A percentile compares a stretch with the other conserved stretches of the same genome.
These are phyloP conservation scores for Lynx canadensis DNA, from an alignment of 2,113 vertebrate genomes.

Conservation along the genomic window DNA sequence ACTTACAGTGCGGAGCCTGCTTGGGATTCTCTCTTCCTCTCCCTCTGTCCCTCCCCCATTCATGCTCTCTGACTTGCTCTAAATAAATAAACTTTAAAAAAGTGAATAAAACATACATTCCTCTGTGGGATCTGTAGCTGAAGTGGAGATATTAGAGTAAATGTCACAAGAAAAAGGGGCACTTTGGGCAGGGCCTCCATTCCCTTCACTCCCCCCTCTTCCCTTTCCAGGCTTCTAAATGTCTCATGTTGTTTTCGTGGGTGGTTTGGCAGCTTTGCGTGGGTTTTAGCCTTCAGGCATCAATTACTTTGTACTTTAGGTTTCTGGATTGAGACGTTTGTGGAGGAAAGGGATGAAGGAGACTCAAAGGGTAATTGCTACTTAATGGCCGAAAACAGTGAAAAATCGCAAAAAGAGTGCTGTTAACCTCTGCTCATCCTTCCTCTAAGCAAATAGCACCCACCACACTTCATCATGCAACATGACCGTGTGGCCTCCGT, in stretches of 20 bases:
- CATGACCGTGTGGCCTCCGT: neutral
- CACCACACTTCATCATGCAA: neutral
- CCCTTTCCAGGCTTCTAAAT: neutral
- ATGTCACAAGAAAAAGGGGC: neutral
- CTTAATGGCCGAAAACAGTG: neutral
- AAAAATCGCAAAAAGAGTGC: neutral
- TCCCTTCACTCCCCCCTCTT: neutral
- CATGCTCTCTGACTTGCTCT: too few species aligned
- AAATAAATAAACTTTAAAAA: neutral
- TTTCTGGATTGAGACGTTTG: neutral
- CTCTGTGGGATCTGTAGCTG: neutral
- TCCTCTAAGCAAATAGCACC: constrained; percentile 1
- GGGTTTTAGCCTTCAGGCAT: neutral
- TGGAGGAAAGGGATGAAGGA: neutral
- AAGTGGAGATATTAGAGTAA: neutral
- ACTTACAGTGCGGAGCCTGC: too few species aligned
- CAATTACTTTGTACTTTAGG: neutral
- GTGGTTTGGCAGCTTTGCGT: neutral
- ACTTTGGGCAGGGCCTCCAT: neutral
- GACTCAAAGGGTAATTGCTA: neutral
- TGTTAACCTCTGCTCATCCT: neutral
- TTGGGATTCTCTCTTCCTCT: too few species aligned
- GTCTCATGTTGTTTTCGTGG: neutral
- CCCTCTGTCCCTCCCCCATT: too few species aligned
- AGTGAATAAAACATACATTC: neutral